Evolutionary conservation across 2,797 vertebrate genomes (phyloP), one percentile per base, ranked within the genome.

Genomic region (Anguilla marmorata): DNA sequence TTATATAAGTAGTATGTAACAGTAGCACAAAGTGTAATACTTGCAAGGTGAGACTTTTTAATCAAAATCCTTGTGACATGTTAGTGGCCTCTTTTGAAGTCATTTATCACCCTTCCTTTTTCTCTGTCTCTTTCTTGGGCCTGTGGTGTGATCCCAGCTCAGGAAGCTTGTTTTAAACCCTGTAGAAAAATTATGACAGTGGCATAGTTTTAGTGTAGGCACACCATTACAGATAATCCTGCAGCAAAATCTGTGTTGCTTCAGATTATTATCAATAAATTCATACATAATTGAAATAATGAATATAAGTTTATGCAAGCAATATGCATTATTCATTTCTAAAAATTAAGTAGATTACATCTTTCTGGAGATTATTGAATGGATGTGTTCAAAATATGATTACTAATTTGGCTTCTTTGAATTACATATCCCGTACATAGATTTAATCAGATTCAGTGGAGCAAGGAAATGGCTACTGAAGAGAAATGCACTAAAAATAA

Each of bases 401-500:
- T 6, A 19, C 74, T 14, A 37, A 88, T 88, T 88, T 56, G 2
- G 63, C 63, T 50, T n/a, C 41, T 41, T 41, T 41, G 41, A 41
- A 41, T 41, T 41, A 41, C 63, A 50, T 88, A 56, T 50, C 87
- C 69, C 69, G 83, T 85, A 60, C 83, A 66, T 66, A 52, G 79
- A 88, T 21, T 85, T 88, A 88, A 88, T 88, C 83, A 72, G 87
- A 88, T 88, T 88, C 84, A 72, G 69, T 30, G 24, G 30, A 85
- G 72, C 84, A 63, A 74, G 72, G 83, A 85, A 56, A 41, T 45
- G 74, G 84, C 83, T 88, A 33, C 24, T 82, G 52, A 82, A 56
- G 82, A 85, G 87, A 76, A 84, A 84, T 41, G 60, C 86, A 84
- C 41, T 85, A 66, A 92, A 94, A 93, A 96, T 52, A 66, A 41